These are phyloP conservation scores for Erythrocebus patas DNA, from an alignment of 2,113 vertebrate species.

Conservation along the genomic window DNA sequence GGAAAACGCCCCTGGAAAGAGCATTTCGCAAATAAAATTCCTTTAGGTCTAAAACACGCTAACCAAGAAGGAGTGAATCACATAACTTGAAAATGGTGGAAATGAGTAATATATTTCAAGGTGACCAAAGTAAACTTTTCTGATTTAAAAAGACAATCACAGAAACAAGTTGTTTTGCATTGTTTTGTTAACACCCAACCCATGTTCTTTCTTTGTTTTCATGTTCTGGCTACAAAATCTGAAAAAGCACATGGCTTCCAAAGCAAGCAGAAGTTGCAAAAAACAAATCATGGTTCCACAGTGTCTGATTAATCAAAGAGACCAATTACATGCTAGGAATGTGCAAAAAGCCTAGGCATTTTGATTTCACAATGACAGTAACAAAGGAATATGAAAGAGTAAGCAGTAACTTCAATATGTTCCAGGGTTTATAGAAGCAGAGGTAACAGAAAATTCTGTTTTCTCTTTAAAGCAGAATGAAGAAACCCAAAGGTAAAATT, in stretches of 20 bases:
- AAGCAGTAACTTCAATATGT: neutral
- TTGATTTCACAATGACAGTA: neutral
- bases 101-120: neutral
- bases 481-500: neutral
- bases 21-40: constrained; percentile 17
- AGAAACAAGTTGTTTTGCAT: neutral
- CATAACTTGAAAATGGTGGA: neutral
- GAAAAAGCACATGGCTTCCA: neutral
- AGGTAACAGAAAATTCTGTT: neutral
- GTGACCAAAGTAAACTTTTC: neutral
- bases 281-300: neutral
- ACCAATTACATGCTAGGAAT: neutral
- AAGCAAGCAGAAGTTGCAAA: constrained; percentile 24
- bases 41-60: neutral
- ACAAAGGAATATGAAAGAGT: neutral
- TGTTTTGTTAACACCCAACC: neutral
- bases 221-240: neutral
- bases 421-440: neutral
- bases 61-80: neutral
- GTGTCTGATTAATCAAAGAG: neutral
- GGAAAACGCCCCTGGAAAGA: neutral
- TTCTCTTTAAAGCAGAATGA: neutral
- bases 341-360: neutral
- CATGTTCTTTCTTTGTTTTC: neutral
- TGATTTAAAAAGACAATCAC: neutral